These are phyloP conservation scores for Hiodon alosoides DNA, from an alignment of 2,113 vertebrate genomes.

Conservation along the genomic window DNA sequence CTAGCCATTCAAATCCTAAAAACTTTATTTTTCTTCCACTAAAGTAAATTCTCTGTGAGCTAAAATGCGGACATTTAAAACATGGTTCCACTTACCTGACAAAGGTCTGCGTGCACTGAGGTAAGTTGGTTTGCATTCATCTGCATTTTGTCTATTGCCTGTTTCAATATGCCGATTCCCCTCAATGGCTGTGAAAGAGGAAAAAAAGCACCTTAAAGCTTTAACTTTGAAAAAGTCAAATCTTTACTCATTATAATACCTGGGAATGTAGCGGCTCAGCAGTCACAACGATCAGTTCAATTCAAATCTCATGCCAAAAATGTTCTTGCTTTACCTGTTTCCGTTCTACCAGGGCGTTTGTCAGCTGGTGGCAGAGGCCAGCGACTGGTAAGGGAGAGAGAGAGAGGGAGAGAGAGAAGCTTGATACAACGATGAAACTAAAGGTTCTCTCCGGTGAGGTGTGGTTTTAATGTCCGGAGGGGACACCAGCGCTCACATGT, in stretches of 20 bases:
- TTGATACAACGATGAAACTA: neutral
- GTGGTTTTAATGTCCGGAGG: no score
- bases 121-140: slow-evolving; percentile 99
- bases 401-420: neutral
- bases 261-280: neutral
- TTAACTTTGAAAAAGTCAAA: no score
- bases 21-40: no score
- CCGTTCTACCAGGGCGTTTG: slow-evolving; percentile 95
- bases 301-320: neutral
- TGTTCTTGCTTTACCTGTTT: slow-evolving; percentile 78
- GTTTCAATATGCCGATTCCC: slow-evolving; percentile 90
- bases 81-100: slow-evolving; percentile 76
- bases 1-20: no score
- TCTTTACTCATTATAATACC: neutral
- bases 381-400: slow-evolving; percentile 72
- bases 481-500: slow-evolving; percentile 73
- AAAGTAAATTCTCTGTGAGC: neutral
- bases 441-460: neutral
- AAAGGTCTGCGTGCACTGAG: slow-evolving; percentile 97
- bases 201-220: neutral
- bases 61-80: neutral
- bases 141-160: slow-evolving; percentile 99
- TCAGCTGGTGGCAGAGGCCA: slow-evolving; percentile 98
- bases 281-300: neutral
- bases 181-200: slow-evolving; percentile 77